A percentile compares a stretch with the other conserved stretches of the same genome.
phyloP scores from a whole-genome alignment of 2,888 invertebrate genomes.

The Calameuta pallipes region DNA sequence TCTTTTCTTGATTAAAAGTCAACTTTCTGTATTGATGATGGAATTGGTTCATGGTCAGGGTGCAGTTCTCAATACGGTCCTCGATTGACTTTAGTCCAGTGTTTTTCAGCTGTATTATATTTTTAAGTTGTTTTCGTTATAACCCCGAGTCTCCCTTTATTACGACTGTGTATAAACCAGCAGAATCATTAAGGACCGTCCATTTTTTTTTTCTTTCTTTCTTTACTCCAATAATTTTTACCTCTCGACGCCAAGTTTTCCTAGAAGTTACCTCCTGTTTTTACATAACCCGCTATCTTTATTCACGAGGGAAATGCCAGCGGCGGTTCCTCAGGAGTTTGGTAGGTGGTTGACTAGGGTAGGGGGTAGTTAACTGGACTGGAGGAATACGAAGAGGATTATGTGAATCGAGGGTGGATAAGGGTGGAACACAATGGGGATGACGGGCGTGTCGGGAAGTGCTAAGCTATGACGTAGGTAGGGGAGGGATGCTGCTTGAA shows the following conservation, averaged over 20 bases:
- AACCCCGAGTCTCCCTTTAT: no score
- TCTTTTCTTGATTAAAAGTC: no score
- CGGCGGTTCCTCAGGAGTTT: conserved; percentile 12
- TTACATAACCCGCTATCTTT: conserved; percentile 30
- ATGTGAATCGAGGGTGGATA: conserved; percentile 17
- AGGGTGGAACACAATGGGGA: neutral
- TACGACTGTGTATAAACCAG: no score
- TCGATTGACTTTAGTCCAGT: no score
- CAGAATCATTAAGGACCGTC: neutral
- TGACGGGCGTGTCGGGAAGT: conserved; percentile 23
- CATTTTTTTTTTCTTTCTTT: neutral
- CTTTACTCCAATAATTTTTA: conserved; percentile 2
- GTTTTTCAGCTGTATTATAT: no score
- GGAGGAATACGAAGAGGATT: conserved; percentile 17
- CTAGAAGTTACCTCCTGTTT: neutral
- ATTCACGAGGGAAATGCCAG: conserved; percentile 32
- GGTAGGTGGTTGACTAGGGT: conserved; percentile 13
- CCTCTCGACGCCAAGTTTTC: conserved; percentile 6
- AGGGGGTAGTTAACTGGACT: neutral
- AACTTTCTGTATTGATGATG: no score
- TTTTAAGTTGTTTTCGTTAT: no score
- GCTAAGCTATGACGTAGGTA: conserved; percentile 9
- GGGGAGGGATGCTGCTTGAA: no score
- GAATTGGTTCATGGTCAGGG: no score
- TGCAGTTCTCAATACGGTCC: no score